Percentiles rank a stretch among this genome's conserved stretches.
Evolutionary conservation across 2,797 vertebrate species (phyloP).

Genomic region (Siniperca undulata): DNA sequence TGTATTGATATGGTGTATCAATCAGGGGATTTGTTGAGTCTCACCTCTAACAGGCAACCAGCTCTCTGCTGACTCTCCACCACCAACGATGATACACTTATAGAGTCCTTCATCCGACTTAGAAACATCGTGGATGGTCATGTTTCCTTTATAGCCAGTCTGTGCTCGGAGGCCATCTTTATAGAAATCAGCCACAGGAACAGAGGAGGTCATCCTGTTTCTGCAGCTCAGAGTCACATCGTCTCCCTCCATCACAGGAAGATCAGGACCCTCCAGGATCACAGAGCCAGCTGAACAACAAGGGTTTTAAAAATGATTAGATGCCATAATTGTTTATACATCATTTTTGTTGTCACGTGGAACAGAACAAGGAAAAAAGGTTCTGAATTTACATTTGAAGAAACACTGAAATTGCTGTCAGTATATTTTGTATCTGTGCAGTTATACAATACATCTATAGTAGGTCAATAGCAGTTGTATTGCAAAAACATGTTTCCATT

Average conservation of each 20-base stretch:
- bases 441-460: too few species aligned
- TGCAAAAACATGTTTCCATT: not conserved
- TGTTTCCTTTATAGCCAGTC: not conserved
- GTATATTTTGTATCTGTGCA: too few species aligned
- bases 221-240: not conserved
- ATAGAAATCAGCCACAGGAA: not conserved
- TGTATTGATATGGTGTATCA: not conserved
- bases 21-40: not conserved
- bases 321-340: too few species aligned
- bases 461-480: too few species aligned
- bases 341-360: too few species aligned
- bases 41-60: slow-evolving; percentile 9
- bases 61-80: not conserved
- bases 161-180: not conserved
- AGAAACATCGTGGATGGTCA: not conserved
- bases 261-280: slow-evolving; percentile 25
- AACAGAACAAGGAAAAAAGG: too few species aligned
- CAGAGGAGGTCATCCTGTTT: not conserved
- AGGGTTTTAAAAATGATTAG: too few species aligned
- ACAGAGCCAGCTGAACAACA: slow-evolving; percentile 9
- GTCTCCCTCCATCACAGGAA: slow-evolving; percentile 1
- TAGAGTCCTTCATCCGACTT: not conserved
- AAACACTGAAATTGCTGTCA: too few species aligned
- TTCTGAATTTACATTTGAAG: too few species aligned
- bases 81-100: not conserved